Conservation (phyloP, 2,888 invertebrate species). For the Caenorhabditis imperialis region DNA sequence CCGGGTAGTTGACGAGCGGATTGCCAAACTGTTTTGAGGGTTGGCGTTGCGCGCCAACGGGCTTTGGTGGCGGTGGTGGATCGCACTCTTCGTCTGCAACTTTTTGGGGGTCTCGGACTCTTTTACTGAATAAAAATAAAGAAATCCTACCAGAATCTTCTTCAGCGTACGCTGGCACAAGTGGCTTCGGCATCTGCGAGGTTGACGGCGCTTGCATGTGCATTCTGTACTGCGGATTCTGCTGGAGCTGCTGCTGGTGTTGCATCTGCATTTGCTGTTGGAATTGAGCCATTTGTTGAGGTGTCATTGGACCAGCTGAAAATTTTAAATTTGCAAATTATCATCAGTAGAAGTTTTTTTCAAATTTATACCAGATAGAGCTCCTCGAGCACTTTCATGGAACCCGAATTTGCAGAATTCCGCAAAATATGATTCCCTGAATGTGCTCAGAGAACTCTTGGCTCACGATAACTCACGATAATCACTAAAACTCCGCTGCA, state of each 20-base stretch:
- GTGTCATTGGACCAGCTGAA: conserved; percentile 21
- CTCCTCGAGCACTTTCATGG: no score
- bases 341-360: no score
- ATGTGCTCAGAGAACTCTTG: neutral
- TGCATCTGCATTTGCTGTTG: conserved; percentile 27
- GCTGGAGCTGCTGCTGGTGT: conserved; percentile 33
- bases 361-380: no score
- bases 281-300: conserved; percentile 27
- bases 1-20: conserved; percentile 38
- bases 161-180: conserved; percentile 3
- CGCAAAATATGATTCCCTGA: no score
- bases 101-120: neutral
- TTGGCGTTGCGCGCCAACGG: neutral
- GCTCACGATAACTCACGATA: conserved; percentile 23
- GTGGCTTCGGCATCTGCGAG: neutral
- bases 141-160: conserved; percentile 33
- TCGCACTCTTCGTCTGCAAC: conserved; percentile 59
- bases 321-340: no score
- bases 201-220: conserved; percentile 8
- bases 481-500: conserved; percentile 59
- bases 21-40: conserved; percentile 26
- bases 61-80: conserved; percentile 61
- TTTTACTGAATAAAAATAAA: neutral
- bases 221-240: conserved; percentile 29
- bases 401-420: neutral